Evolutionary conservation across 2,888 invertebrate genomes (phyloP).

Genomic region (Tridacna crocea): DNA sequence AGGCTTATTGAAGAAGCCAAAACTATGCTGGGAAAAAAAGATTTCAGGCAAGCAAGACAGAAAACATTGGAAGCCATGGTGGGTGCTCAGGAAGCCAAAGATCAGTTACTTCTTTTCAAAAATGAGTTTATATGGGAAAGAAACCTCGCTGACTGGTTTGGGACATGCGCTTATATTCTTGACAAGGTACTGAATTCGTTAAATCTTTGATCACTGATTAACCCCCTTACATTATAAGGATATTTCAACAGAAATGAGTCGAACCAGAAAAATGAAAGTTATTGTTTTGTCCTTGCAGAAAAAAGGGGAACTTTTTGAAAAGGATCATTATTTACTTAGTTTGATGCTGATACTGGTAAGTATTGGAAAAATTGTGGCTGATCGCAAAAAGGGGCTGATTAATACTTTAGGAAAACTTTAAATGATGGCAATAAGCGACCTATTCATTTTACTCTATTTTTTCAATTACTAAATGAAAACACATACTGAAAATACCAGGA

Average conservation of each 20-base stretch:
- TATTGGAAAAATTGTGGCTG: too few species aligned
- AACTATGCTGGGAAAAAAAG: slow-evolving; percentile 4
- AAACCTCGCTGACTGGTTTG: slow-evolving; percentile 45
- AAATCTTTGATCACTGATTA: not conserved
- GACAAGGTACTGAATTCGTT: slow-evolving; percentile 26
- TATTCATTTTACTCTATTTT: too few species aligned
- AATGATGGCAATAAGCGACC: too few species aligned
- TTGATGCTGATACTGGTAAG: too few species aligned
- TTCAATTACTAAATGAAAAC: too few species aligned
- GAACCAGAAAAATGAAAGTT: too few species aligned
- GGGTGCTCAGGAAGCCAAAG: slow-evolving; percentile 34
- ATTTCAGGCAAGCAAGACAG: slow-evolving; percentile 4
- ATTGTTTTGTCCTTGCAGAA: too few species aligned
- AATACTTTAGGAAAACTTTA: too few species aligned
- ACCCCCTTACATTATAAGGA: not conserved
- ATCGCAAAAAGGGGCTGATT: too few species aligned
- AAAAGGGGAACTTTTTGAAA: too few species aligned
- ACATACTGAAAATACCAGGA: too few species aligned
- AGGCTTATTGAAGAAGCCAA: slow-evolving; percentile 24
- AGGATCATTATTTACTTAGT: too few species aligned
- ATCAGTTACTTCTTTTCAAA: slow-evolving; percentile 9
- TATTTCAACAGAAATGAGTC: not conserved
- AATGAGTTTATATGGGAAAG: slow-evolving; percentile 14
- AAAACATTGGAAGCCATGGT: slow-evolving; percentile 26
- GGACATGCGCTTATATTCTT: slow-evolving; percentile 36